phyloP scores from a whole-genome alignment of 2,888 invertebrate genomes.

The Eremobia ochroleuca region DNA sequence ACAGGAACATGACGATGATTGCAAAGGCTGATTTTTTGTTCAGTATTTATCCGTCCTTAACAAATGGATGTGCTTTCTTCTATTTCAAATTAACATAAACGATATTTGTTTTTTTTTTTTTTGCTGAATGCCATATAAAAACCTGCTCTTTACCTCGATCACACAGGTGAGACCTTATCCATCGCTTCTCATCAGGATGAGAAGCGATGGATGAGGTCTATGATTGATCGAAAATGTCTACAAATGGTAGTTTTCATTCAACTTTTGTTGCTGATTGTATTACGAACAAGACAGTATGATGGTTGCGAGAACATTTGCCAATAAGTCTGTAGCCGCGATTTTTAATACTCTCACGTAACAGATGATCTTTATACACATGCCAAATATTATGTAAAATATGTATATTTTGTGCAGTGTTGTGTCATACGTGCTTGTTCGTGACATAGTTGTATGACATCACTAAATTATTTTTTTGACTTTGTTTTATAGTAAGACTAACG shows the following conservation, averaged over 20 bases:
- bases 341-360: conserved; percentile 52
- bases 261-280: conserved; percentile 16
- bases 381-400: conserved; percentile 54
- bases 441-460: conserved; percentile 37
- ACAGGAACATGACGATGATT: neutral
- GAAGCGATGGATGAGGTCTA: neutral
- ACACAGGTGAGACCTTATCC: too few relatives aligned
- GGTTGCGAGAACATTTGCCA: conserved; percentile 29
- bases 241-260: neutral
- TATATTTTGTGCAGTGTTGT: conserved; percentile 21
- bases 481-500: conserved; percentile 3
- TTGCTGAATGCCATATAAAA: neutral
- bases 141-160: neutral
- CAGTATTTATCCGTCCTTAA: neutral
- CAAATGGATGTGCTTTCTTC: neutral
- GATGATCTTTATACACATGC: conserved; percentile 41
- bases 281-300: neutral
- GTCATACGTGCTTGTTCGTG: conserved; percentile 43
- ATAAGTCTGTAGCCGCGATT: conserved; percentile 14
- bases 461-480: conserved; percentile 22
- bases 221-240: neutral
- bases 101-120: neutral
- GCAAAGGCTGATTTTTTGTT: neutral
- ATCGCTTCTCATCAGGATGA: too few relatives aligned
- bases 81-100: neutral